These are phyloP conservation scores for Tonatia bakeri DNA, from an alignment of 2,113 vertebrate species.

Conservation along the genomic window DNA sequence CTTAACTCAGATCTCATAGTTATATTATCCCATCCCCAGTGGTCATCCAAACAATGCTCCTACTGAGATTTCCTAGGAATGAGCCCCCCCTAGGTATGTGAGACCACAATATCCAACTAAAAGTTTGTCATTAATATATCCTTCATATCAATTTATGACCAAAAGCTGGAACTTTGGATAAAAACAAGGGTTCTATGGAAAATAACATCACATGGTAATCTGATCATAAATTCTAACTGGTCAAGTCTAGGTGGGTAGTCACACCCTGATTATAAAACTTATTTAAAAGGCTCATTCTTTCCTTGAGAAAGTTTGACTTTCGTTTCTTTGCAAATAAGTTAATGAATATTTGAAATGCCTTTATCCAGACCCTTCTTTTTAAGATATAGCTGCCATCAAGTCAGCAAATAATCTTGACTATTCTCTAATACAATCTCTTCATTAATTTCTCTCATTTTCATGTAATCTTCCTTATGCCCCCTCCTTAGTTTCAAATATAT, in stretches of 20 bases:
- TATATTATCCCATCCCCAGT: not conserved
- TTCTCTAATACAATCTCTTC: not conserved
- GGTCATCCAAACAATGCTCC: not conserved
- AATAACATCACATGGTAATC: not conserved
- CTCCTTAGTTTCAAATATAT: not conserved
- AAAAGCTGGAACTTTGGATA: not conserved
- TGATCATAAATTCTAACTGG: not conserved
- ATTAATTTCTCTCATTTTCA: not conserved
- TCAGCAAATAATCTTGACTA: not conserved
- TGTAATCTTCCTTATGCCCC: not conserved
- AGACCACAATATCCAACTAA: not conserved
- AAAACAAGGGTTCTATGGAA: not conserved
- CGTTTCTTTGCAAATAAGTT: not conserved
- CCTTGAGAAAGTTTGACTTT: not conserved
- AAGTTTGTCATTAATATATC: not conserved
- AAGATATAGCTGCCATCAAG: not conserved
- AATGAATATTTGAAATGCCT: not conserved
- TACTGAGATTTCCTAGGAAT: not conserved
- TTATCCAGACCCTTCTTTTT: not conserved
- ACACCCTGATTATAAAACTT: not conserved
- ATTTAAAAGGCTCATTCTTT: not conserved
- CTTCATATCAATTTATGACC: not conserved
- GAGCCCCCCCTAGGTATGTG: not conserved
- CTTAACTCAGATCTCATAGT: not conserved
- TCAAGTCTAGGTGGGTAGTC: not conserved